These are phyloP conservation scores for Hippocampus guttulatus DNA, from an alignment of 2,113 vertebrate genomes.

Conservation along the genomic window DNA sequence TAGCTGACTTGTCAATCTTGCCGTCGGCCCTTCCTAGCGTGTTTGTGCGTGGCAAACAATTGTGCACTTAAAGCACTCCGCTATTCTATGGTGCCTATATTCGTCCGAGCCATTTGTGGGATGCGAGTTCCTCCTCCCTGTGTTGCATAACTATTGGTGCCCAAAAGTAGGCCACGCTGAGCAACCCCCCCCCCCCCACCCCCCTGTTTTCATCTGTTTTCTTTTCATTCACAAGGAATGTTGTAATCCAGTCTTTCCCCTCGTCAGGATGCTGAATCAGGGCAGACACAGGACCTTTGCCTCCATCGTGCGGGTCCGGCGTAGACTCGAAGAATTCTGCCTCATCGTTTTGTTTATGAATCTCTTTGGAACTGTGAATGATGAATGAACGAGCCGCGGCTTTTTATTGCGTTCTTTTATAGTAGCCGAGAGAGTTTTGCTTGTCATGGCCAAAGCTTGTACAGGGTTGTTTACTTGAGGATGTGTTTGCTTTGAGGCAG, in stretches of 20 bases:
- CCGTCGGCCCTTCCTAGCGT: slow-evolving; percentile 17
- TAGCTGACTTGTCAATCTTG: slow-evolving; percentile 43
- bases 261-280: background rate
- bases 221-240: slow-evolving; percentile 27
- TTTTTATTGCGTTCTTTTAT: slow-evolving; percentile 7
- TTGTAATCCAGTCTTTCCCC: slow-evolving; percentile 17
- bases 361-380: slow-evolving; percentile 2
- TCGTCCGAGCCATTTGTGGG: background rate
- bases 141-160: slow-evolving; percentile 22
- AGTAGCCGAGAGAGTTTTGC: slow-evolving; percentile 6
- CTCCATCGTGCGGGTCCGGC: background rate
- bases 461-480: slow-evolving; percentile 17
- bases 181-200: slow-evolving; percentile 6
- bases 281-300: background rate
- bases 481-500: background rate
- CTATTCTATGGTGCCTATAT: background rate
- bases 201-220: background rate
- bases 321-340: background rate
- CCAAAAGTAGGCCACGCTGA: slow-evolving; percentile 42
- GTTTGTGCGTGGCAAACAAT: background rate
- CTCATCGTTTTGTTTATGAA: background rate
- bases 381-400: background rate
- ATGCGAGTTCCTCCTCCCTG: background rate
- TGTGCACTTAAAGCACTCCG: background rate
- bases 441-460: slow-evolving; percentile 10